A percentile compares a stretch with the other conserved stretches of the same genome.
Conservation (phyloP, 2,888 invertebrate genomes). For the Melanchra persicariae region DNA sequence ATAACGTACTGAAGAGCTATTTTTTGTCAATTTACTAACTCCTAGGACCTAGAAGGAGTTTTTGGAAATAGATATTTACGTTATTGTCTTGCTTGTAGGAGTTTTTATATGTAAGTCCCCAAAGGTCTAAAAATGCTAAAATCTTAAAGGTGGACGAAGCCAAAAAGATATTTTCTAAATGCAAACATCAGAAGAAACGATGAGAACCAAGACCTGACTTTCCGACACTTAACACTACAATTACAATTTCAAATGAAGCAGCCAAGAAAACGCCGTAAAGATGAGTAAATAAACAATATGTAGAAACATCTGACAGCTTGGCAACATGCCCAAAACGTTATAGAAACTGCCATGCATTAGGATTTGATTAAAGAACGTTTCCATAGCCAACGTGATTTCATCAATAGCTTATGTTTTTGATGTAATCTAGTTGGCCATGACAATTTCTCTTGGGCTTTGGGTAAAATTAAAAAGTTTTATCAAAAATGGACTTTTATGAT, state of each 20-base stretch:
- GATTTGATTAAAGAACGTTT: neutral
- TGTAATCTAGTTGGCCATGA: neutral
- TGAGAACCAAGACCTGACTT: neutral
- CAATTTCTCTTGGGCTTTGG: neutral
- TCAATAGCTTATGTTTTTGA: neutral
- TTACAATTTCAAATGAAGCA: slow-evolving; percentile 50
- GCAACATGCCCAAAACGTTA: slow-evolving; percentile 39
- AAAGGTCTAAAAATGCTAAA: neutral
- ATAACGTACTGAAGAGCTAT: too few relatives aligned
- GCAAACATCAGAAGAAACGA: neutral
- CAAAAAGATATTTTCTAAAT: neutral
- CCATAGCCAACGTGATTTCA: slow-evolving; percentile 8
- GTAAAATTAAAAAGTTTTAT: too few relatives aligned
- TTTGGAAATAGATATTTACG: too few relatives aligned
- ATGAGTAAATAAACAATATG: slow-evolving; percentile 44
- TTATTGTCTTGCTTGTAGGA: too few relatives aligned
- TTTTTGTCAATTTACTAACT: too few relatives aligned
- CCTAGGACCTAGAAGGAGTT: too few relatives aligned
- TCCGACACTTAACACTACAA: slow-evolving; percentile 9
- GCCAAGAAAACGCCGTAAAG: slow-evolving; percentile 40
- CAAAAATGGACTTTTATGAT: too few relatives aligned
- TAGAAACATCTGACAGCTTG: slow-evolving; percentile 44
- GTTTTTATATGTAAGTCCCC: neutral
- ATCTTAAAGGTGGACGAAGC: neutral
- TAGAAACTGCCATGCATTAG: slow-evolving; percentile 20